Evolutionary conservation across 1,140 invertebrate genomes (phyloP), one percentile per base, ranked within the genome.

Genomic region (Andricus grossulariae): DNA sequence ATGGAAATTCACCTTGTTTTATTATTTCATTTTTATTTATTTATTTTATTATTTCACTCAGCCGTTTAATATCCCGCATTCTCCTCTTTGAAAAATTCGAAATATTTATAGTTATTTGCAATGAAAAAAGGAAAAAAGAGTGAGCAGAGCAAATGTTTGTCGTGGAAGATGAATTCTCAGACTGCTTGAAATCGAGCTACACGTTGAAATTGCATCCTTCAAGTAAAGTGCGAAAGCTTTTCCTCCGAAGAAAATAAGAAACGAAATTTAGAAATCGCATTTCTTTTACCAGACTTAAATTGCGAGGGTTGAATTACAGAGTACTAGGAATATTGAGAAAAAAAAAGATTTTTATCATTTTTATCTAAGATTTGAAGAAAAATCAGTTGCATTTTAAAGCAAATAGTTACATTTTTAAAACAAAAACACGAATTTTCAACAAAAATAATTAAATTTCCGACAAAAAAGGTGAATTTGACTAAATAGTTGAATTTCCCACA

Each of bases 151-250:
- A 66, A 66, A 66, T 66, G 25, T 66, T 66, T 66, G 60, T 19
- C 25, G 32, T 16, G 60, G 60, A 66, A 66, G 60, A 66, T 32
- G 60, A 66, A 66, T 39, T 66, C 60, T 32, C 60, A 66, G n/a
- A n/a, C 60, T 66, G 39, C 60, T 66, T 66, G 60, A 66, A 66
- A 66, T 66, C 32, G 60, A 66, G 60, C 60, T 66, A 39, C 39
- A 32, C 39, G 39, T 66, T 39, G 60, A 66, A 66, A 66, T 32
- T 45, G 60, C 60, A 66, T 66, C 60, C 60, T 66, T 66, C 60
- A 66, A 66, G 25, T 66, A 32, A 45, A 66, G 60, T 66, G 60
- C 45, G 25, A 66, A 66, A 66, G 25, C 60, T 66, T 32, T 32
- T 39, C 16, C 60, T 66, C n/a, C 13, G 21, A 66, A 39, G 25